Base-by-base conservation (phyloP, 2,888 invertebrate species). In the Agonopterix subpropinquella region DNA sequence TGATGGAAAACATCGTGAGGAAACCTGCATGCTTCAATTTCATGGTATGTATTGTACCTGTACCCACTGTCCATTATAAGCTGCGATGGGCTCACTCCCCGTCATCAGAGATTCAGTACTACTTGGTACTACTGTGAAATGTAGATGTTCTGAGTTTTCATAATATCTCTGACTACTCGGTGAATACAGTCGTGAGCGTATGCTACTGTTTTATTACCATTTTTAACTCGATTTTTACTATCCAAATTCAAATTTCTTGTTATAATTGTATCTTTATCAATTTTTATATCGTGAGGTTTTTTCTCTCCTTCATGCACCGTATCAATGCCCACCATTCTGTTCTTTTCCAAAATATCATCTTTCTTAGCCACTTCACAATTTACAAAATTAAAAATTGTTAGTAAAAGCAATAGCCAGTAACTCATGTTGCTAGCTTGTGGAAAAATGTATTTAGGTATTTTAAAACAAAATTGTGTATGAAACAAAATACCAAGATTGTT, bases 261-360 rank as follows among this genome's bases (percentile, higher is more conserved):
- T 13, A 85, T 80, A 28, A 83, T 65, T 0, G 84, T 81, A 47
- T 86, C 72, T 56, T 81, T 87, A 46, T 84, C 72, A 9, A 85
- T 80, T 53, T 70, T 73, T 0, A 64, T 37, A 43, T 74, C 66
- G 43, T 79, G 78, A 28, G 28, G 28, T 28, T 28, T 28, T 28
- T 28, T 5, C 28, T 28, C 28, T 28, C 28, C 28, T 7, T 28
- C 28, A 28, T 28, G 28, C 1, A 71, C 48, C 0, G 80, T 64
- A 2, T 86, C 75, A 0, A 84, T 57, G 2, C 83, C 84, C 11
- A 80, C 51, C 67, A 81, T 64, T 3, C 64, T 61, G 8, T 60
- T 62, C 7, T 65, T 70, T 3, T 69, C 64, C 2, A 41, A 15
- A 2, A 13, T n/a, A 8, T 55, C 48, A 39, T 52, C 41, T 35